Evolutionary conservation across 2,113 vertebrate species (phyloP).

Genomic region (Caloenas nicobarica): DNA sequence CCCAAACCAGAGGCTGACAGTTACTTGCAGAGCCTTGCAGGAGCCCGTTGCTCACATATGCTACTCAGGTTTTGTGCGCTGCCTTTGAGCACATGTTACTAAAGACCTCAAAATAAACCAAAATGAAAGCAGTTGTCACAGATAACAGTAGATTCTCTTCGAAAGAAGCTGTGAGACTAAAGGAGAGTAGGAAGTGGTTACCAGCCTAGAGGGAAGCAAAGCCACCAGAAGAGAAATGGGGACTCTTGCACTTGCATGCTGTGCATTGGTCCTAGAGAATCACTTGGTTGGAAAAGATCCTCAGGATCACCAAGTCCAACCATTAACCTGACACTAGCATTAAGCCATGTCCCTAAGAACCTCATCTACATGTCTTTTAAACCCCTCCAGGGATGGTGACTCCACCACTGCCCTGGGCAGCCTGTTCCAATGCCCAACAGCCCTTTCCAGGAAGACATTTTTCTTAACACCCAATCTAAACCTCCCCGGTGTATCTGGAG

Average conservation of each 20-base stretch:
- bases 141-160: background rate
- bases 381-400: too few relatives aligned
- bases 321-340: too few relatives aligned
- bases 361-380: too few relatives aligned
- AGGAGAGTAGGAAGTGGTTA: background rate
- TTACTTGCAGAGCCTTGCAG: background rate
- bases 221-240: background rate
- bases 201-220: background rate
- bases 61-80: accelerated
- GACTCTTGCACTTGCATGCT: background rate
- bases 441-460: too few relatives aligned
- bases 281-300: too few relatives aligned
- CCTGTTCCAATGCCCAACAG: too few relatives aligned
- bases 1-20: background rate
- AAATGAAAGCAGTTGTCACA: background rate
- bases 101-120: background rate
- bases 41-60: background rate
- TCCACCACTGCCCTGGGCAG: too few relatives aligned
- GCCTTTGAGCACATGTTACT: accelerated
- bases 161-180: background rate
- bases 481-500: too few relatives aligned
- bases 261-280: background rate
- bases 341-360: too few relatives aligned
- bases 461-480: too few relatives aligned
- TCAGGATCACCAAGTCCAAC: too few relatives aligned